phyloP scores from a whole-genome alignment of 1,140 invertebrate genomes.

The Theocolax elegans region DNA sequence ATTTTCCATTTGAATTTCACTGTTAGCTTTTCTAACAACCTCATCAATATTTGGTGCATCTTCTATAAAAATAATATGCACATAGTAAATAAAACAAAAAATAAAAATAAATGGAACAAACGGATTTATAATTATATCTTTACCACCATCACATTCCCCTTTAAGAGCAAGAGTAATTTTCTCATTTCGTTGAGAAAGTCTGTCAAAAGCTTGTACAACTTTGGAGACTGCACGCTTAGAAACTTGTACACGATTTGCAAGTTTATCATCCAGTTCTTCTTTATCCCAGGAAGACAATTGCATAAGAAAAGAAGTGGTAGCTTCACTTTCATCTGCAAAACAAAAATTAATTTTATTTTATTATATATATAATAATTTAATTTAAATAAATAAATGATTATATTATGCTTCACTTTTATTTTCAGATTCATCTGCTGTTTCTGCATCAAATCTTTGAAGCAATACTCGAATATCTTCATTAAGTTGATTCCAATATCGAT shows the following conservation, averaged over 20 bases:
- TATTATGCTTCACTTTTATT: constrained; percentile 80
- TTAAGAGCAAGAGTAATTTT: constrained; percentile 90
- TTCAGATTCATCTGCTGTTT: constrained; percentile 95
- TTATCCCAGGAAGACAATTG: constrained; percentile 98
- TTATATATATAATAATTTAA: background rate
- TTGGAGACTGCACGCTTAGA: constrained; percentile 94
- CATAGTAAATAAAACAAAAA: constrained; percentile 29
- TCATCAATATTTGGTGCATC: constrained; percentile 81
- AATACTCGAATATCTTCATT: constrained; percentile 97
- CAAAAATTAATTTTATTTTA: constrained; percentile 12
- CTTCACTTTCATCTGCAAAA: constrained; percentile 91
- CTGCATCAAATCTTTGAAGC: constrained; percentile 95
- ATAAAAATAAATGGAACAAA: constrained; percentile 6
- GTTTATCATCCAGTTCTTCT: constrained; percentile 94
- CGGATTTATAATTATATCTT: constrained; percentile 40
- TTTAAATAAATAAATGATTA: constrained; percentile 11
- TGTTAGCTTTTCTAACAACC: constrained; percentile 82
- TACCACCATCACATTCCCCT: constrained; percentile 80
- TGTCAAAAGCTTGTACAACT: constrained; percentile 95
- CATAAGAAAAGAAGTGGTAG: constrained; percentile 95
- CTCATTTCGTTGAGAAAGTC: constrained; percentile 91
- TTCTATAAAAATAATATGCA: constrained; percentile 67
- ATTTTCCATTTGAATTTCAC: constrained; percentile 91
- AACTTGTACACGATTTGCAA: constrained; percentile 93
- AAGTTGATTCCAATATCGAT: constrained; percentile 97